phyloP scores from a whole-genome alignment of 2,113 vertebrate species.

The Plecotus auritus region DNA sequence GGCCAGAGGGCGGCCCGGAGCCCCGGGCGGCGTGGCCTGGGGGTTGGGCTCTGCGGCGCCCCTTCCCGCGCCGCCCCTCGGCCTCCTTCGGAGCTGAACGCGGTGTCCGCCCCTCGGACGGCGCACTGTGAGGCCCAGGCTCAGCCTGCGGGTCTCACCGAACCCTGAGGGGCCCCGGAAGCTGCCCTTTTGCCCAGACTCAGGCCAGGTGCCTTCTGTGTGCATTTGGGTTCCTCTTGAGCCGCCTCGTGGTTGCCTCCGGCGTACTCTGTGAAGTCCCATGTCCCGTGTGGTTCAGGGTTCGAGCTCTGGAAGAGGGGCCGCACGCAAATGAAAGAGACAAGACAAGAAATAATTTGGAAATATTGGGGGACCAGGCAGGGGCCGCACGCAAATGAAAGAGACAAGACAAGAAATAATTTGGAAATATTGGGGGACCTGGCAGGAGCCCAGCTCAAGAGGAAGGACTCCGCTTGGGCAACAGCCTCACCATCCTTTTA shows the following conservation, averaged over 20 bases:
- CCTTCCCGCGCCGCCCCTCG: fast-evolving
- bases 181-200: not conserved
- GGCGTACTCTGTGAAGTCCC: not conserved
- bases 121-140: not conserved
- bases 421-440: too few species aligned
- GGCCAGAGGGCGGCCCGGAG: not conserved
- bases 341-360: too few species aligned
- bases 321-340: too few species aligned
- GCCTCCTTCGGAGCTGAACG: not conserved
- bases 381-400: too few species aligned
- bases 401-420: too few species aligned
- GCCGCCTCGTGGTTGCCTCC: not conserved
- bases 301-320: too few species aligned
- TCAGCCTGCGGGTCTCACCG: not conserved
- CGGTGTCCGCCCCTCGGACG: fast-evolving
- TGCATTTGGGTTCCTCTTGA: not conserved
- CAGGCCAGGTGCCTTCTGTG: too few species aligned
- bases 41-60: not conserved
- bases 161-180: not conserved
- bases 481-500: too few species aligned
- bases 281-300: too few species aligned
- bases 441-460: too few species aligned
- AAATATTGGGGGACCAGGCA: too few species aligned
- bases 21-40: not conserved
- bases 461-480: too few species aligned